Evolutionary conservation across 2,888 invertebrate genomes (phyloP).

Genomic region (Heterodera filipjevi): DNA sequence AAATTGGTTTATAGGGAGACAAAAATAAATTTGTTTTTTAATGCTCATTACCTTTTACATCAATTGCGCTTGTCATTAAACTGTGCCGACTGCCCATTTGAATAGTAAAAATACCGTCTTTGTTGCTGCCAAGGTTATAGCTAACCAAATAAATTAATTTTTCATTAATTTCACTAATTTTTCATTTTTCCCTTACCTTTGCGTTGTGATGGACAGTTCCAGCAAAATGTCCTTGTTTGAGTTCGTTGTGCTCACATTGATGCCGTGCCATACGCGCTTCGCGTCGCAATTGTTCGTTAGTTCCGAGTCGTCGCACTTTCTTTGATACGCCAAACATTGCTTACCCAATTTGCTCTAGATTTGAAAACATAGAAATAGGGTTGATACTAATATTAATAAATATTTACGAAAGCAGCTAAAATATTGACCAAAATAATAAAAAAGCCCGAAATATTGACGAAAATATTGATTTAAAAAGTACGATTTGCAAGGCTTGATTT

Average conservation of each 20-base stretch:
- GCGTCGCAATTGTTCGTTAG: not conserved
- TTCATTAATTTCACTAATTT: not conserved
- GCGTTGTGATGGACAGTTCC: not conserved
- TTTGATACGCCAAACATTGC: not conserved
- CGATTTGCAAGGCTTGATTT: too few relatives aligned
- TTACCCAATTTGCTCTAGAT: not conserved
- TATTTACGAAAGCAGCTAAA: too few relatives aligned
- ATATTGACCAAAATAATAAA: too few relatives aligned
- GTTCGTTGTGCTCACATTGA: not conserved
- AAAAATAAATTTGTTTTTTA: not conserved
- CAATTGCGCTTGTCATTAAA: not conserved
- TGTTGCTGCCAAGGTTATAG: not conserved
- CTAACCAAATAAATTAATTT: not conserved
- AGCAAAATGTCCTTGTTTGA: not conserved
- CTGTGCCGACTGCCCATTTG: not conserved
- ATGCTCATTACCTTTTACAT: not conserved
- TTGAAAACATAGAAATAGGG: too few relatives aligned
- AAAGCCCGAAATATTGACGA: too few relatives aligned
- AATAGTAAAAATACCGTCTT: not conserved
- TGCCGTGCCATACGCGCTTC: not conserved
- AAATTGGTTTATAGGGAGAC: too few relatives aligned
- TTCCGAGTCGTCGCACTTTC: not conserved
- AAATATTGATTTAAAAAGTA: too few relatives aligned
- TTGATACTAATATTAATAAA: too few relatives aligned
- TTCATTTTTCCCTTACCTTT: not conserved